A percentile compares a stretch with the other conserved stretches of the same genome.
Evolutionary conservation across 2,113 vertebrate species (phyloP).

Genomic region (Pelvicachromis taeniatus): DNA sequence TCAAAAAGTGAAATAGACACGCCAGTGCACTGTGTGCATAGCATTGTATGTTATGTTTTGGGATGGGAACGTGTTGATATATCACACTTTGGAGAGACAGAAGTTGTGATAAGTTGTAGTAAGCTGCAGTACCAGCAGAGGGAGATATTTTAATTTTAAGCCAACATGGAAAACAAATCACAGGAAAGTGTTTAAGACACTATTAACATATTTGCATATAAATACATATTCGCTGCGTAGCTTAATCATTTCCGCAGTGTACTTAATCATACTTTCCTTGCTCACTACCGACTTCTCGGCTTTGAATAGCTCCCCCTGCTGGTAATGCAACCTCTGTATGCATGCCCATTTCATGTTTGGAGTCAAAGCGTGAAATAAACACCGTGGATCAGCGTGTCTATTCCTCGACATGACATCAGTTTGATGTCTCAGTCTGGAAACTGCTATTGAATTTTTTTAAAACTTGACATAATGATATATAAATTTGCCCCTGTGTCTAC

Average conservation of each 20-base stretch:
- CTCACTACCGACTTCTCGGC: fast-evolving
- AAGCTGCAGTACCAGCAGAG: background rate
- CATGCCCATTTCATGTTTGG: background rate
- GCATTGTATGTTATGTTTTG: too few relatives aligned
- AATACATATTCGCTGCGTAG: background rate
- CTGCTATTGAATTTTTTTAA: fast-evolving
- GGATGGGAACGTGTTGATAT: too few relatives aligned
- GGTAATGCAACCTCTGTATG: background rate
- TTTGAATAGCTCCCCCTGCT: background rate
- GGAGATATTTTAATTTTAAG: fast-evolving
- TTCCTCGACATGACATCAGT: fast-evolving
- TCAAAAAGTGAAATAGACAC: background rate
- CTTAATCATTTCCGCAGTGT: background rate
- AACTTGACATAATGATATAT: background rate
- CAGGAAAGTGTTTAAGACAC: background rate
- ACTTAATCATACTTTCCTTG: fast-evolving
- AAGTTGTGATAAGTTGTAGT: background rate
- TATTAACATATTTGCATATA: background rate
- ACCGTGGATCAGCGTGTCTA: fast-evolving
- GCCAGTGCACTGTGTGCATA: fast-evolving
- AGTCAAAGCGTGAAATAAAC: fast-evolving
- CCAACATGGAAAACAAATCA: background rate
- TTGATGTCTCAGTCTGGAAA: background rate
- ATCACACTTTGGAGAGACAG: background rate
- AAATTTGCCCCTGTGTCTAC: fast-evolving